These are phyloP conservation scores for Ellobium chinense DNA, from an alignment of 2,888 invertebrate genomes.

Conservation along the genomic window DNA sequence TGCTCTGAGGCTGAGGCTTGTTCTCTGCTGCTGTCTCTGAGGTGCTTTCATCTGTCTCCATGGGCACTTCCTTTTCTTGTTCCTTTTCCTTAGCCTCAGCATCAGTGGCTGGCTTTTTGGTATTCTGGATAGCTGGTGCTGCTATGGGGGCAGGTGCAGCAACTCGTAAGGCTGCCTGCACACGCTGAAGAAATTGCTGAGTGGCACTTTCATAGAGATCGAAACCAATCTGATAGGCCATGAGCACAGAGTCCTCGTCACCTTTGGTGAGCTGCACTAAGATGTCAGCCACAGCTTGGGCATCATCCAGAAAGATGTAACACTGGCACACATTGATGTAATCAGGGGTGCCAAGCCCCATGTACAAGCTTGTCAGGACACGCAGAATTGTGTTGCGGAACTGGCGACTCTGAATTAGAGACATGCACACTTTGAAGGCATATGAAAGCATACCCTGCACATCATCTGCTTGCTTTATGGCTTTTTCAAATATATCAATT, in stretches of 20 bases:
- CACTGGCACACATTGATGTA: constrained; percentile 99
- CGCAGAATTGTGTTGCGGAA: constrained; percentile 95
- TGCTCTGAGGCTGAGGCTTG: constrained; percentile 28
- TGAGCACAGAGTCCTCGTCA: constrained; percentile 88
- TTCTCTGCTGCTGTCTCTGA: neutral
- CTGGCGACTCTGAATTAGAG: constrained; percentile 94
- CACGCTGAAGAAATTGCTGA: constrained; percentile 92
- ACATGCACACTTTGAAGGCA: constrained; percentile 97
- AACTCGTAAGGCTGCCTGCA: constrained; percentile 73
- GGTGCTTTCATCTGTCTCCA: constrained; percentile 59
- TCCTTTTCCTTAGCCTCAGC: constrained; percentile 36
- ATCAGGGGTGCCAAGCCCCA: constrained; percentile 93
- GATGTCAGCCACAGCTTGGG: constrained; percentile 94
- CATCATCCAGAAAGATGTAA: constrained; percentile 96
- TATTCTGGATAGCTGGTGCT: constrained; percentile 48
- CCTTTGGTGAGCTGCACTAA: constrained; percentile 93
- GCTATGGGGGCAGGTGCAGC: constrained; percentile 72
- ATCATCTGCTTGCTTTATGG: constrained; percentile 96
- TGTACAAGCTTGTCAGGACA: constrained; percentile 92
- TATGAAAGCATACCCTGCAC: constrained; percentile 93
- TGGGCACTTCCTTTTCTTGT: constrained; percentile 49
- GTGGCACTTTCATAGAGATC: constrained; percentile 99
- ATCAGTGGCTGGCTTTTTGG: constrained; percentile 52
- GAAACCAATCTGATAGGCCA: constrained; percentile 99
- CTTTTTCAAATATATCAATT: constrained; percentile 96